Evolutionary conservation across 2,113 vertebrate genomes (phyloP).

Genomic region (Festucalex cinctus): DNA sequence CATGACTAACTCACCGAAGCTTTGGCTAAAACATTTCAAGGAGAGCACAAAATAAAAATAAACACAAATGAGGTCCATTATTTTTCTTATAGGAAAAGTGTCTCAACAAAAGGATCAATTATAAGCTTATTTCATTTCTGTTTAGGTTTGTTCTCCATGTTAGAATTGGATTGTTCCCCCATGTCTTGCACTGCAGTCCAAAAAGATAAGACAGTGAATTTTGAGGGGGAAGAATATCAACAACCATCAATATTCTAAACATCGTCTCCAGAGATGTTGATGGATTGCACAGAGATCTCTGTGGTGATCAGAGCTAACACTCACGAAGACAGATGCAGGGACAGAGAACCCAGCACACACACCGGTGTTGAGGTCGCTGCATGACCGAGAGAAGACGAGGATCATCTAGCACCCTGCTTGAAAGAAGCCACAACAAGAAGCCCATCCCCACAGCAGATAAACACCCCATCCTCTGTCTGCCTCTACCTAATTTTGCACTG

Average conservation of each 20-base stretch:
- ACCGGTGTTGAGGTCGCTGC: background rate
- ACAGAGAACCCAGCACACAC: constrained; percentile 21
- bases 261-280: constrained; percentile 49
- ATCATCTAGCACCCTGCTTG: constrained; percentile 68
- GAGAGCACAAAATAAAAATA: constrained; percentile 18
- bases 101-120: constrained; percentile 31
- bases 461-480: constrained; percentile 39
- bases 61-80: constrained; percentile 10
- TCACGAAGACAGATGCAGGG: constrained; percentile 40
- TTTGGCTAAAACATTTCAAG: constrained; percentile 48
- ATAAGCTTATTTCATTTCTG: constrained; percentile 28
- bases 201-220: constrained; percentile 28
- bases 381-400: constrained; percentile 32
- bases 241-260: constrained; percentile 44
- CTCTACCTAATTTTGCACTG: constrained; percentile 22
- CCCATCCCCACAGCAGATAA: constrained; percentile 51
- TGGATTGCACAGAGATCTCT: constrained; percentile 53
- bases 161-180: constrained; percentile 36
- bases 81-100: constrained; percentile 26
- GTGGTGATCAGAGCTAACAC: constrained; percentile 49
- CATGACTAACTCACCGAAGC: constrained; percentile 11
- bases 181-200: constrained; percentile 32
- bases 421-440: constrained; percentile 21
- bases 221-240: constrained; percentile 29
- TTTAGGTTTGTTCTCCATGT: constrained; percentile 25